These are phyloP conservation scores for Bombus soroeensis DNA, from an alignment of 1,140 invertebrate genomes.

Conservation along the genomic window DNA sequence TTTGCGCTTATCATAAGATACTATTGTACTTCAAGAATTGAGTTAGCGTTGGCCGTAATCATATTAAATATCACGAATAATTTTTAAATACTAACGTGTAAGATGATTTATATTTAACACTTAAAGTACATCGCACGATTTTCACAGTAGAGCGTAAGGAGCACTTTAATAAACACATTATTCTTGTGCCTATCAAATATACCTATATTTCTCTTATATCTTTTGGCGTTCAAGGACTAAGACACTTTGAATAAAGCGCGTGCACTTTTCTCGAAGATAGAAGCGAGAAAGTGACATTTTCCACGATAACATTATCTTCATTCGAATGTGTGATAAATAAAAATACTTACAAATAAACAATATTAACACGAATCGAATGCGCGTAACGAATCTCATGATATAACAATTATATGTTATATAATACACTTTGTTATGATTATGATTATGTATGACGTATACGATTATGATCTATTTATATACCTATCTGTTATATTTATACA, in stretches of 20 bases:
- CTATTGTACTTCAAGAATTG: not conserved
- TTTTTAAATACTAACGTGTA: not conserved
- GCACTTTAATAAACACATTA: not conserved
- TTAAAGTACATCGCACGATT: not conserved
- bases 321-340: not conserved
- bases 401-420: not conserved
- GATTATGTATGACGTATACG: not conserved
- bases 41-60: not conserved
- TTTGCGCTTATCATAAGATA: not conserved
- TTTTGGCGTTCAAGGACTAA: constrained; percentile 6
- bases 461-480: too few relatives aligned
- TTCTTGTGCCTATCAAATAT: not conserved
- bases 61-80: not conserved
- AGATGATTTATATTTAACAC: not conserved
- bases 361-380: not conserved
- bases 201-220: constrained; percentile 6
- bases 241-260: not conserved
- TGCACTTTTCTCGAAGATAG: not conserved
- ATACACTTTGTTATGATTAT: not conserved
- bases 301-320: not conserved
- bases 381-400: not conserved
- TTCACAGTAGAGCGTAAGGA: not conserved
- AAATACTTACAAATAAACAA: not conserved
- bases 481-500: not conserved
- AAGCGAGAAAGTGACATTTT: not conserved